These are phyloP conservation scores for Phrynocephalus vlangalii DNA, from an alignment of 2,797 vertebrate species.

Conservation along the genomic window DNA sequence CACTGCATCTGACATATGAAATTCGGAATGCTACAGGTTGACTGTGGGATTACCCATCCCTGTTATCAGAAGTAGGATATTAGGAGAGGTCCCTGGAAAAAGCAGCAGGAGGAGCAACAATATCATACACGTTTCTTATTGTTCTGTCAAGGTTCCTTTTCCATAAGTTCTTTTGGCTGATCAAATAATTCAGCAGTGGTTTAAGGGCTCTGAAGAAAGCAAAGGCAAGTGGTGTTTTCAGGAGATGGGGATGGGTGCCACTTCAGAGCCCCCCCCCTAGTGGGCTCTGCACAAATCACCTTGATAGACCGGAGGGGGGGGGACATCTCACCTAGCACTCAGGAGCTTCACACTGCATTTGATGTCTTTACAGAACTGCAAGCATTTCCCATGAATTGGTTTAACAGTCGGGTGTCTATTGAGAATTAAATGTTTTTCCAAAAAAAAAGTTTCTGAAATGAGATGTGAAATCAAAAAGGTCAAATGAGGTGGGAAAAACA, in stretches of 20 bases:
- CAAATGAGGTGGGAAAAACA: conserved; percentile 32
- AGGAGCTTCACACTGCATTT: conserved; percentile 32
- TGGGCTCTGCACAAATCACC: conserved; percentile 7
- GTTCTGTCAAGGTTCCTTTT: too few relatives aligned
- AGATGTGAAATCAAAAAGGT: background rate
- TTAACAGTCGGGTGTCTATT: conserved; percentile 10
- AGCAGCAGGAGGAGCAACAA: too few relatives aligned
- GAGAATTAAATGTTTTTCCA: conserved; percentile 29
- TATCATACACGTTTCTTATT: background rate
- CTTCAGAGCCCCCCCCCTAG: background rate
- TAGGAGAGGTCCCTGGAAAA: too few relatives aligned
- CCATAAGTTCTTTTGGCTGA: background rate
- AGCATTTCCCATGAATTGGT: background rate
- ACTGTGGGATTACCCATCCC: too few relatives aligned
- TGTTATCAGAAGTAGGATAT: too few relatives aligned
- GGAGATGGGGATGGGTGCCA: background rate
- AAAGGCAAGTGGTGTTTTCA: accelerated
- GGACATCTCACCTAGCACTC: background rate
- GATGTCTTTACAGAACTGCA: conserved; percentile 12
- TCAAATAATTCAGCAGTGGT: background rate
- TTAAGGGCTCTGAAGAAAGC: accelerated
- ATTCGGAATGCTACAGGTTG: too few relatives aligned
- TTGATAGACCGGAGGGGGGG: background rate
- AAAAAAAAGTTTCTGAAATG: background rate
- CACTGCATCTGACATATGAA: too few relatives aligned